Evolutionary conservation across 30 jellyfish, hydroid and myxozoan species (phyloP).

Genomic region (Cassiopea xamachana): DNA sequence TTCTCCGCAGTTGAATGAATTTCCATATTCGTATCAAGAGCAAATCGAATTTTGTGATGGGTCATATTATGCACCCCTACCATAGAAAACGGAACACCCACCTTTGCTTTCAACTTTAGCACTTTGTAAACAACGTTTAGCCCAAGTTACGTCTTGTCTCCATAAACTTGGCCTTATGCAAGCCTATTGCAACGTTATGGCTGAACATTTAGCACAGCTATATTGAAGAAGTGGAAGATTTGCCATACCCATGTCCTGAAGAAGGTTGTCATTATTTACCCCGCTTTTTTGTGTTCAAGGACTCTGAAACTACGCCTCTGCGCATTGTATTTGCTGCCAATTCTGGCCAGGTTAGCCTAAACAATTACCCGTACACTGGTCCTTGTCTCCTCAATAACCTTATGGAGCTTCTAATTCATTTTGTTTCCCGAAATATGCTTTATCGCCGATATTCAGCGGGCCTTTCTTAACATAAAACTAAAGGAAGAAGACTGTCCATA

Average conservation of each 20-base stretch:
- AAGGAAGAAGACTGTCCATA: not conserved
- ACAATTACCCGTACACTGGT: constrained; percentile 32
- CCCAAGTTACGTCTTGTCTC: constrained; percentile 2
- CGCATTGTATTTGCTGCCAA: constrained; percentile 42
- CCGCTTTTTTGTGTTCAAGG: constrained; percentile 41
- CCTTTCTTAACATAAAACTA: too few species aligned
- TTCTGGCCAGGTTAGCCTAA: constrained; percentile 51
- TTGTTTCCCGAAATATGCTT: constrained; percentile 59
- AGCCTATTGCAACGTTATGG: constrained; percentile 15
- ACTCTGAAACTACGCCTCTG: constrained; percentile 46
- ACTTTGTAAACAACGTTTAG: not conserved
- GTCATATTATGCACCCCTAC: constrained; percentile 28
- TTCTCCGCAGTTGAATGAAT: not conserved
- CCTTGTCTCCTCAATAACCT: constrained; percentile 48
- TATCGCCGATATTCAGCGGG: constrained; percentile 57
- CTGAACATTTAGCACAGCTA: constrained; percentile 38
- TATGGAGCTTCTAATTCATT: constrained; percentile 12
- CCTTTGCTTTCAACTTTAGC: constrained; percentile 22
- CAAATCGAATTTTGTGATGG: constrained; percentile 45
- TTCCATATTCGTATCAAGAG: not conserved
- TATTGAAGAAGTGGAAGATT: constrained; percentile 22
- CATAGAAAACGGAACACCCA: constrained; percentile 60
- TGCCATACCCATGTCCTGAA: constrained; percentile 37
- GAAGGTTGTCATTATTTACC: constrained; percentile 48
- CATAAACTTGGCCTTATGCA: constrained; percentile 26